phyloP scores from a whole-genome alignment of 2,113 vertebrate genomes.

The Scytalopus superciliaris region DNA sequence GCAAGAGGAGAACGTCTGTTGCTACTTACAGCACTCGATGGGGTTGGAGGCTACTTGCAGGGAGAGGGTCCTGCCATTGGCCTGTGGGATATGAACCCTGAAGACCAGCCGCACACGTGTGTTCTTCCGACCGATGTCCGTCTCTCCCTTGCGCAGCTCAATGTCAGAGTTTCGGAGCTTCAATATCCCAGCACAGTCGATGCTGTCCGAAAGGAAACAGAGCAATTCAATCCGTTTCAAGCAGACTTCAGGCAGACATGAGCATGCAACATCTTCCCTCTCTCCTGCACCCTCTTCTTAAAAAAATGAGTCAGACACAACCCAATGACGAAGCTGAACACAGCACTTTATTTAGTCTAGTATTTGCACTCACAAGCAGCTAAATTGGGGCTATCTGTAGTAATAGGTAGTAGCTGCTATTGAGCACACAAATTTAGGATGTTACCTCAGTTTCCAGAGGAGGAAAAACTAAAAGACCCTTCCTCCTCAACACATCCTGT shows the following conservation, averaged over 20 bases:
- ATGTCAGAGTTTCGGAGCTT: conserved; percentile 96
- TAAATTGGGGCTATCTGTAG: not conserved
- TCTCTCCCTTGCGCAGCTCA: conserved; percentile 94
- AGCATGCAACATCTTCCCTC: not conserved
- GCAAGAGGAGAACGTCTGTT: not conserved
- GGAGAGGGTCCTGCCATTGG: conserved; percentile 87
- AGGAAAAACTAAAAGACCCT: not conserved
- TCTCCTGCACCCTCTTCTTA: not conserved
- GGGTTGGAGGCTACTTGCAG: conserved; percentile 91
- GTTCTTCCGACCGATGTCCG: conserved; percentile 94
- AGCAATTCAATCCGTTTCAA: not conserved
- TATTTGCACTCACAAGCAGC: not conserved
- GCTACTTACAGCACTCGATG: conserved; percentile 94
- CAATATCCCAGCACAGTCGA: conserved; percentile 93
- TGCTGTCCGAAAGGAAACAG: conserved; percentile 72
- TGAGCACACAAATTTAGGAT: not conserved
- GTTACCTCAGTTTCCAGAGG: not conserved
- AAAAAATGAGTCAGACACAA: not conserved
- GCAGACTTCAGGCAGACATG: not conserved
- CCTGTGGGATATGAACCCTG: conserved; percentile 90
- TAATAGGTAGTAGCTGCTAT: not conserved
- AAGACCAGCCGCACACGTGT: conserved; percentile 91
- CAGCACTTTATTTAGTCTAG: not conserved
- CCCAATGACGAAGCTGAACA: not conserved
- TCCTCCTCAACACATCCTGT: not conserved